Evolutionary conservation across 2,888 invertebrate genomes (phyloP), one percentile per base, ranked within the genome.

Genomic region (Gari tellinella): DNA sequence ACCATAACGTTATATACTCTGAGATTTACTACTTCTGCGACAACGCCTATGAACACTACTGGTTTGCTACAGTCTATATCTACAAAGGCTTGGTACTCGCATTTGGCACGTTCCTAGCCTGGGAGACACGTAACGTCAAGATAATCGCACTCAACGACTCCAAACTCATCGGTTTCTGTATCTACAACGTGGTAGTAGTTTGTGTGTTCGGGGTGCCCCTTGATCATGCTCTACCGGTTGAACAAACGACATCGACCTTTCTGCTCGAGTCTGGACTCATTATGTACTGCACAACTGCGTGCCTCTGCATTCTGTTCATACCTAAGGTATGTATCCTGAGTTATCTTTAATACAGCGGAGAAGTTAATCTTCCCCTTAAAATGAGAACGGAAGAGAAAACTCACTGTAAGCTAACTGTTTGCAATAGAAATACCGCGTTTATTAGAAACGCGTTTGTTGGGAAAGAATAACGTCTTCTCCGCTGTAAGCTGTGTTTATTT

Each of bases 21-120:
- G 67, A 75, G 46, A 40, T 68, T 0, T 67, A 65, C 26, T 43
- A 23, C 4, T 41, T 55, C 15, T 81, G 77, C 23, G 38, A 64
- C 46, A 58, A 77, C 51, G 49, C 45, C 12, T 48, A 57, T 45
- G 48, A 72, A 45, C 53, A 26, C 17, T 86, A 86, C 72, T 88
- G 86, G 86, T 37, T 82, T 12, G 72, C 67, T 0, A 75, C 82
- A 10, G 63, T 83, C 17, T 84, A 84, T 70, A 56, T 81, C 12
- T 82, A 80, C 62, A 87, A 88, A 56, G 86, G 87, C 3, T 70
- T 85, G 1, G 62, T 88, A n/a, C 66, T 87, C 8, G 68, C 85
- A 1, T 84, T 87, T 49, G 87, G 88, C 0, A 77, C 83, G 15
- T 88, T 88, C 65, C 64, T 88, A 26, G 84, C 86, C n/a, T 88